phyloP scores from a whole-genome alignment of 1,140 invertebrate species.

The Diachasma alloeum region DNA sequence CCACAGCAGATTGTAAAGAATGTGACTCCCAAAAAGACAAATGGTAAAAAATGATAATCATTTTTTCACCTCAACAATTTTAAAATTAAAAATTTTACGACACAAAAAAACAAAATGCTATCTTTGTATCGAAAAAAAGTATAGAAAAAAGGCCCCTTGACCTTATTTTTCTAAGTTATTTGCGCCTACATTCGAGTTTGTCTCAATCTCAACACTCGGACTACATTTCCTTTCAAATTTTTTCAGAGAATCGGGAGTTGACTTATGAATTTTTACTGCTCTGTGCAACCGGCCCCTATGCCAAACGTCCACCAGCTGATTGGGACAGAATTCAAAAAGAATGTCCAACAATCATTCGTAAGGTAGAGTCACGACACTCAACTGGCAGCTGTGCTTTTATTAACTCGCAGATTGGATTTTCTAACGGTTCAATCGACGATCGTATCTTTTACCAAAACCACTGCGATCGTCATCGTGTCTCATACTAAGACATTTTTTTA shows the following conservation, averaged over 20 bases:
- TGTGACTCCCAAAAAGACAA: slow-evolving; percentile 36
- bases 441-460: neutral
- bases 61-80: no score
- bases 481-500: neutral
- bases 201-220: no score
- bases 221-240: slow-evolving; percentile 17
- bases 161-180: no score
- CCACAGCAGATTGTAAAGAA: slow-evolving; percentile 33
- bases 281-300: slow-evolving; percentile 66
- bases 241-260: slow-evolving; percentile 53
- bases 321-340: slow-evolving; percentile 67
- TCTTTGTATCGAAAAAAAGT: no score
- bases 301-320: slow-evolving; percentile 63
- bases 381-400: slow-evolving; percentile 43
- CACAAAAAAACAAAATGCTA: no score
- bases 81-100: no score
- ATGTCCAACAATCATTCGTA: slow-evolving; percentile 64
- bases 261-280: slow-evolving; percentile 67
- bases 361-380: slow-evolving; percentile 56
- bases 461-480: neutral
- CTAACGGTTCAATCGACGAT: neutral
- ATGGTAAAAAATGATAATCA: no score
- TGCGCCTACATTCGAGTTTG: no score
- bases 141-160: no score
- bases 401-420: slow-evolving; percentile 37